A percentile compares a stretch with the other conserved stretches of the same genome.
Conservation (phyloP, 1,140 invertebrate species). For the Cydia splendana region DNA sequence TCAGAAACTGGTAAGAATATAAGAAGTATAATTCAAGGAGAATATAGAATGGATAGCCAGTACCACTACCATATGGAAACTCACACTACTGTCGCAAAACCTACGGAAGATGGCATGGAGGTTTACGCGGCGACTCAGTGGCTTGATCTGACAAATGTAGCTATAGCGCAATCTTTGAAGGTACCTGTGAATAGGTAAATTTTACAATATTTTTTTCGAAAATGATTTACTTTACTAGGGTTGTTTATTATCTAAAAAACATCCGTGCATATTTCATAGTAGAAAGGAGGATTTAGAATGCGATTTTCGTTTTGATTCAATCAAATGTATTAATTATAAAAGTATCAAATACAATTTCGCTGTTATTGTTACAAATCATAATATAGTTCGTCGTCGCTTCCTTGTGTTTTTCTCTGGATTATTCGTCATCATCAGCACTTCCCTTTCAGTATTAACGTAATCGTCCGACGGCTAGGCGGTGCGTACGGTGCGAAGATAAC, state of each 20-base stretch:
- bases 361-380: too few species aligned
- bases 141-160: conserved; percentile 58
- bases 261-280: too few species aligned
- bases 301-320: too few species aligned
- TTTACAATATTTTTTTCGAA: conserved; percentile 40
- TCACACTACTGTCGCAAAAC: conserved; percentile 80
- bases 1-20: conserved; percentile 44
- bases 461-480: conserved; percentile 63
- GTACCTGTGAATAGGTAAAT: conserved; percentile 47
- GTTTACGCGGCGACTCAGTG: conserved; percentile 82
- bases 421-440: background rate
- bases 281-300: too few species aligned
- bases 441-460: conserved; percentile 64
- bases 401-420: background rate
- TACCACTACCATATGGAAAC: conserved; percentile 74
- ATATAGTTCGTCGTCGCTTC: background rate
- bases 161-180: conserved; percentile 12
- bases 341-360: background rate
- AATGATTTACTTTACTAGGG: too few species aligned
- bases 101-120: conserved; percentile 82
- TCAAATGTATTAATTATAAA: too few species aligned
- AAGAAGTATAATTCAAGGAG: conserved; percentile 44
- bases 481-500: conserved; percentile 68
- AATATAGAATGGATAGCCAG: conserved; percentile 45
- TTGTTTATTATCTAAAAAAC: too few species aligned